Percentiles rank a stretch among this genome's conserved stretches.
These are phyloP conservation scores for Spisula solida DNA, from an alignment of 2,888 invertebrate genomes.

Conservation along the genomic window DNA sequence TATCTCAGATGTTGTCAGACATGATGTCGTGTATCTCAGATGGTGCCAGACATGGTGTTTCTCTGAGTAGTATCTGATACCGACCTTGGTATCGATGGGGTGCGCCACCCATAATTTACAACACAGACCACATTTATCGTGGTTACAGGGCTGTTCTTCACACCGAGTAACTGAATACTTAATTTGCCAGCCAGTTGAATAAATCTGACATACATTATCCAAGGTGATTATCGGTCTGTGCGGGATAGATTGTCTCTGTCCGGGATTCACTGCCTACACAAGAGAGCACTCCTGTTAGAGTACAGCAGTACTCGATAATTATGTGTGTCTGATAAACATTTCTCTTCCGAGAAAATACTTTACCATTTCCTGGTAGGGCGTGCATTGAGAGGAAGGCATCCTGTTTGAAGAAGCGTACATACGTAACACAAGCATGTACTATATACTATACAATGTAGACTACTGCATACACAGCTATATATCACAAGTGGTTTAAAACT, in stretches of 20 bases:
- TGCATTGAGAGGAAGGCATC: background rate
- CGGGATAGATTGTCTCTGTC: too few species aligned
- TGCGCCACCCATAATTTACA: background rate
- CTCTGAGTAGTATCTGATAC: background rate
- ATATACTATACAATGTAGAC: background rate
- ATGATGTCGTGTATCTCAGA: too few species aligned
- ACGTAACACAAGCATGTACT: background rate
- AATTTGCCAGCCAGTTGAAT: conserved; percentile 3
- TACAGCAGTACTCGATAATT: background rate
- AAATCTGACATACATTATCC: background rate
- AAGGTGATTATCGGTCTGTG: background rate
- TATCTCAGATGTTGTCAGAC: too few species aligned
- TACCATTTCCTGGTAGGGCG: background rate
- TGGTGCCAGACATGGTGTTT: too few species aligned
- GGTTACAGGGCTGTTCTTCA: too few species aligned
- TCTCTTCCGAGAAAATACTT: background rate
- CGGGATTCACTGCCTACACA: background rate
- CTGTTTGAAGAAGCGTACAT: background rate
- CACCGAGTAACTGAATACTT: background rate
- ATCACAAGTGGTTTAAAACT: background rate
- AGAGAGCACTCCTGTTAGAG: background rate
- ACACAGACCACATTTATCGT: background rate
- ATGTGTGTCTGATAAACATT: background rate
- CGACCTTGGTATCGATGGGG: background rate
- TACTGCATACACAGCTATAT: background rate